Conservation (phyloP, 2,113 vertebrate species). For the Lichenostomus cassidix region DNA sequence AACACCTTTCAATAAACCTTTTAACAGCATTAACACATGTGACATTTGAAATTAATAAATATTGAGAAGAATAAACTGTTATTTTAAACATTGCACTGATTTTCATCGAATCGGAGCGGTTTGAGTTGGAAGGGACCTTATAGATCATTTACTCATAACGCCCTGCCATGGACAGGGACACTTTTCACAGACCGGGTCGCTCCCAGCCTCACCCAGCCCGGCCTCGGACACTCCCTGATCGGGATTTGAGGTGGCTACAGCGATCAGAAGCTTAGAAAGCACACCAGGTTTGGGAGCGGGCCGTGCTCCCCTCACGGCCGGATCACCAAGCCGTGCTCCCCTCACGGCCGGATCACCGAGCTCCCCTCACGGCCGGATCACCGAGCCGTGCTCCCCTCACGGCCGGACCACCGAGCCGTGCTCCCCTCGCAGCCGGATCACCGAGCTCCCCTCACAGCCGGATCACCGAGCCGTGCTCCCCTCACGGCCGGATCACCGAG, state of each 20-base stretch:
- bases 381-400: not conserved
- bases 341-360: not conserved
- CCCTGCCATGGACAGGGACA: not conserved
- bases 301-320: not conserved
- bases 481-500: not conserved
- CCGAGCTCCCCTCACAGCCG: not conserved
- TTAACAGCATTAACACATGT: not conserved
- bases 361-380: not conserved
- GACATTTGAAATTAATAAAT: too few relatives aligned
- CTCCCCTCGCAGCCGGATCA: not conserved
- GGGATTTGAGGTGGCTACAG: fast-evolving
- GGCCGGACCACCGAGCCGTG: not conserved
- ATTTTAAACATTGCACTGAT: not conserved
- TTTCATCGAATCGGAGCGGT: fast-evolving
- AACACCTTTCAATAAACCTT: not conserved
- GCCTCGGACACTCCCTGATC: not conserved
- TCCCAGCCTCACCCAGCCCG: not conserved
- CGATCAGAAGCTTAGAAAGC: too few relatives aligned
- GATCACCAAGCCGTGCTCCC: not conserved
- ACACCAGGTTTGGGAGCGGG: fast-evolving
- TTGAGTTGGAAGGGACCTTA: not conserved
- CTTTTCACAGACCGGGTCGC: not conserved
- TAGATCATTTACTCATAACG: not conserved
- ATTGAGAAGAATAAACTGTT: not conserved
- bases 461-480: not conserved